Conservation (phyloP, 1,140 invertebrate species). For the Listronotus bonariensis region DNA sequence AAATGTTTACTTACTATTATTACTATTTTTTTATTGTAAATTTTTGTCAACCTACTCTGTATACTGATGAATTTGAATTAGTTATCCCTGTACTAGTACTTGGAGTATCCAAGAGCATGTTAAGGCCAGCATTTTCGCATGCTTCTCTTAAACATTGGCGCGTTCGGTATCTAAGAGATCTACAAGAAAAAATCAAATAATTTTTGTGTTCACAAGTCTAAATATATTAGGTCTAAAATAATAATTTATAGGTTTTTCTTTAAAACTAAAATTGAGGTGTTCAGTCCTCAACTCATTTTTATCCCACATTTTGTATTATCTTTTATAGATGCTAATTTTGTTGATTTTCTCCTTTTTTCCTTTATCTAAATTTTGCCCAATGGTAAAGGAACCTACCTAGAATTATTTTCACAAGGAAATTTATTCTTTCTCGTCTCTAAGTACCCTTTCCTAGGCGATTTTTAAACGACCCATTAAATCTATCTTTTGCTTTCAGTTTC, state of each 20-base stretch:
- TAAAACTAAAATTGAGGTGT: too few species aligned
- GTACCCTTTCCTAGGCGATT: conserved; percentile 36
- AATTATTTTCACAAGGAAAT: conserved; percentile 24
- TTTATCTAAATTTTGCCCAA: not conserved
- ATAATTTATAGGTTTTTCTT: too few species aligned
- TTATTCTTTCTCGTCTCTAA: conserved; percentile 38
- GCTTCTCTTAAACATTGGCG: conserved; percentile 44
- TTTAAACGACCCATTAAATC: conserved; percentile 34
- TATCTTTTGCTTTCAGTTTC: conserved; percentile 36
- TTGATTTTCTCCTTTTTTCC: too few species aligned
- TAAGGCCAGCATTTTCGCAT: conserved; percentile 39
- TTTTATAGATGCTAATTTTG: too few species aligned
- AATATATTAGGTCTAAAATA: too few species aligned
- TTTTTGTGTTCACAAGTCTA: too few species aligned
- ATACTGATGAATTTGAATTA: conserved; percentile 56
- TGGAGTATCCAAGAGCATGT: conserved; percentile 54
- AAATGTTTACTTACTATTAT: too few species aligned
- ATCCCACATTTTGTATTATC: too few species aligned
- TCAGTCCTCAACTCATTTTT: too few species aligned
- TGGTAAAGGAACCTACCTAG: conserved; percentile 10
- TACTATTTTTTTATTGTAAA: too few species aligned
- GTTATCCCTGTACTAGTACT: conserved; percentile 64
- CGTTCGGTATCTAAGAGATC: conserved; percentile 44
- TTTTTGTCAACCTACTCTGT: conserved; percentile 52
- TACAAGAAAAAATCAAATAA: not conserved